These are phyloP conservation scores for Drosophila persimilis DNA, from an alignment of 1,140 invertebrate species.

Conservation along the genomic window DNA sequence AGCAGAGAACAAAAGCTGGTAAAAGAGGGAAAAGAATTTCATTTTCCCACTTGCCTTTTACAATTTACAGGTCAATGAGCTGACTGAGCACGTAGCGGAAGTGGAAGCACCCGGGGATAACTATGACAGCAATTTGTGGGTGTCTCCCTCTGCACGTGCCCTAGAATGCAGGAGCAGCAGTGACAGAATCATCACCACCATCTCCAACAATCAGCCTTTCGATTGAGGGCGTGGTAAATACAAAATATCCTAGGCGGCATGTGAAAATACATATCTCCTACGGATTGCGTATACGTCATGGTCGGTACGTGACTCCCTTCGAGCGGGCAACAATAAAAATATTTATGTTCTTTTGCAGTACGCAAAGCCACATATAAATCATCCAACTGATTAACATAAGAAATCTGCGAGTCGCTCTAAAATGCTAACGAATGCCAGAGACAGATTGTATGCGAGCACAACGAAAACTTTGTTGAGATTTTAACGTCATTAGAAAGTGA, in stretches of 20 bases:
- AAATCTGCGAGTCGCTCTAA: slow-evolving; percentile 22
- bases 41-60: neutral
- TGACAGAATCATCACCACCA: slow-evolving; percentile 8
- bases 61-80: slow-evolving; percentile 51
- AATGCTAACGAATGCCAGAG: slow-evolving; percentile 29
- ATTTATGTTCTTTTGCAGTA: slow-evolving; percentile 20
- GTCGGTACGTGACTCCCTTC: slow-evolving; percentile 35
- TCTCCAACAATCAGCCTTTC: slow-evolving; percentile 29
- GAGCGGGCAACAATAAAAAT: slow-evolving; percentile 24
- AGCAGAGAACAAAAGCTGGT: slow-evolving; percentile 10
- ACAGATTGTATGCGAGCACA: slow-evolving; percentile 15
- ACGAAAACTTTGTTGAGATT: slow-evolving; percentile 45
- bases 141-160: slow-evolving; percentile 23
- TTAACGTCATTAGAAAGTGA: neutral
- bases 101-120: slow-evolving; percentile 4
- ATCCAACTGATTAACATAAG: slow-evolving; percentile 45
- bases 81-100: slow-evolving; percentile 18
- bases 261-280: slow-evolving; percentile 33
- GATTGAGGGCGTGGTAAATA: slow-evolving; percentile 24
- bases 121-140: slow-evolving; percentile 44
- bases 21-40: slow-evolving; percentile 19
- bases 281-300: slow-evolving; percentile 47
- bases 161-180: slow-evolving; percentile 3
- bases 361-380: slow-evolving; percentile 36
- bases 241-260: slow-evolving; percentile 27